Conservation (phyloP, 2,113 vertebrate genomes). For the Lipophrys pholis region DNA sequence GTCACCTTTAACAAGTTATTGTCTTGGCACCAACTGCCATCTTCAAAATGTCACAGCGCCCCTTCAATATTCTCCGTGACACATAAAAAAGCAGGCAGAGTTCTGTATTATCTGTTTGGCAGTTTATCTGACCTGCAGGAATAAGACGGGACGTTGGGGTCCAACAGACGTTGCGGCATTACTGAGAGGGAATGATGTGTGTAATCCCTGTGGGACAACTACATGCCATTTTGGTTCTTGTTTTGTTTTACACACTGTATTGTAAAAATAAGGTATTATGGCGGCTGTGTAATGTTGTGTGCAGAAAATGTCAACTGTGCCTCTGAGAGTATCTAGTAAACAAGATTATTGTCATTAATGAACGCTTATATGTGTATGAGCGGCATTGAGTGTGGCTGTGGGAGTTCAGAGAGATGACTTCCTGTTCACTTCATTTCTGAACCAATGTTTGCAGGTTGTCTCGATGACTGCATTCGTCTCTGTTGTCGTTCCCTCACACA, state of each 20-base stretch:
- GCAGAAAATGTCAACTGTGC: constrained; percentile 45
- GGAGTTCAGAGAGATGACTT: constrained; percentile 27
- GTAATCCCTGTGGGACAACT: constrained; percentile 5
- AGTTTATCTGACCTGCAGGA: constrained; percentile 61
- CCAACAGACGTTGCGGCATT: constrained; percentile 27
- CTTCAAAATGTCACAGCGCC: constrained; percentile 56
- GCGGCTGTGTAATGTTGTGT: constrained; percentile 8
- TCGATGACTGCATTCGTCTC: too few relatives aligned
- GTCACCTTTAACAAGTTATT: constrained; percentile 58
- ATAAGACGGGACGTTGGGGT: constrained; percentile 43
- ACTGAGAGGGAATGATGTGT: constrained; percentile 30
- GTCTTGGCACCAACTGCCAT: constrained; percentile 36
- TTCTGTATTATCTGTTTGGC: constrained; percentile 48
- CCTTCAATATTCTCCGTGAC: constrained; percentile 51
- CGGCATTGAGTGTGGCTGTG: constrained; percentile 3
- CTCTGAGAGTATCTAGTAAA: constrained; percentile 40
- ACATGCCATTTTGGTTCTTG: constrained; percentile 9
- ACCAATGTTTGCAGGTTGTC: too few relatives aligned
- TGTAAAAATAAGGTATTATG: constrained; percentile 28
- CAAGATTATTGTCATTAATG: constrained; percentile 38
- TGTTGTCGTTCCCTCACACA: too few relatives aligned
- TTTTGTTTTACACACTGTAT: constrained; percentile 23
- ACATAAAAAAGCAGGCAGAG: constrained; percentile 56
- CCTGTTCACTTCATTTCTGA: too few relatives aligned
- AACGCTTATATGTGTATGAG: neutral